phyloP scores from a whole-genome alignment of 2,888 invertebrate genomes.

The Magallana nippona region DNA sequence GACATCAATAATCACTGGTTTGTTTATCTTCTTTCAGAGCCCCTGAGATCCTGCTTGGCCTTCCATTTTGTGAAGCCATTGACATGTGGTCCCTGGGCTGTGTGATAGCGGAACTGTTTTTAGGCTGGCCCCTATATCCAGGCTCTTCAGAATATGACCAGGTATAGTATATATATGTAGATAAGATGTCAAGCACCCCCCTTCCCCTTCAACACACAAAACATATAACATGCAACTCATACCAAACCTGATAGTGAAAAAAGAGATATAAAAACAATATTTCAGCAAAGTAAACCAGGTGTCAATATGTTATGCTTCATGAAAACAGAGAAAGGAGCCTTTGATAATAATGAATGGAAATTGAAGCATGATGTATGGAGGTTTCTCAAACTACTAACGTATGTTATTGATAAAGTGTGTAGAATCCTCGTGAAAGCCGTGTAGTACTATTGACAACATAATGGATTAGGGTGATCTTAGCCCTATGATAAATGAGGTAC shows the following conservation, averaged over 20 bases:
- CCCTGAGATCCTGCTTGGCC: constrained; percentile 82
- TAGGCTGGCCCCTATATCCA: constrained; percentile 99
- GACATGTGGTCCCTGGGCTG: constrained; percentile 99
- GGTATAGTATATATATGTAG: constrained; percentile 69
- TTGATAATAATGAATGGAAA: no score
- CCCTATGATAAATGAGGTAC: no score
- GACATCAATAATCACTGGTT: not conserved
- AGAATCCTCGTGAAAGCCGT: not conserved
- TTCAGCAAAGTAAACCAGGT: no score
- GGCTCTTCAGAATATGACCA: constrained; percentile 99
- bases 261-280: no score
- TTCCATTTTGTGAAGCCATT: constrained; percentile 99
- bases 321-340: no score
- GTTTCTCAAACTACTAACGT: no score
- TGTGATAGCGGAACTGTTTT: constrained; percentile 98
- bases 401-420: not conserved
- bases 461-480: not conserved
- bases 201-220: no score
- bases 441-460: constrained; percentile 6
- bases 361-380: no score
- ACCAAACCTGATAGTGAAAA: no score
- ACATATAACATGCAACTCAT: no score
- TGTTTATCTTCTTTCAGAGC: constrained; percentile 80
- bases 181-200: not conserved
- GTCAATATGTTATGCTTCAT: no score